These are phyloP conservation scores for Eciton burchellii DNA, from an alignment of 1,140 invertebrate genomes.

Conservation along the genomic window DNA sequence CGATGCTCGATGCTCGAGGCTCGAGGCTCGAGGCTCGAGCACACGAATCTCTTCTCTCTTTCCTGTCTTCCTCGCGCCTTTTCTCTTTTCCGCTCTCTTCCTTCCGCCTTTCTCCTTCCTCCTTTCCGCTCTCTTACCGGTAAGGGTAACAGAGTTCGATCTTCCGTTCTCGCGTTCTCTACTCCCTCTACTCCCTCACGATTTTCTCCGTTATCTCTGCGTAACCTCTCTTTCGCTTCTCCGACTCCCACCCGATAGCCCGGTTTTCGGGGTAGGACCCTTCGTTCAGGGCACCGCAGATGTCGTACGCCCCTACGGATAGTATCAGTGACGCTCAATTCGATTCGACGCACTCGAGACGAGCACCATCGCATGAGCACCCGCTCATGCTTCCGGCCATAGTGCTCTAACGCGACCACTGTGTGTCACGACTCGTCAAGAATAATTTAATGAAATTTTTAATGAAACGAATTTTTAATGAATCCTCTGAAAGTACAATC, in stretches of 20 bases:
- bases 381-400: no score
- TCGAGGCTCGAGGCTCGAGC: no score
- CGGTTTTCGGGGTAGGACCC: slow-evolving; percentile 66
- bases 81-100: no score
- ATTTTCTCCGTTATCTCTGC: slow-evolving; percentile 31
- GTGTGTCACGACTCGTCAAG: no score
- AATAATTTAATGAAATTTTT: neutral
- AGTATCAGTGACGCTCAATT: slow-evolving; percentile 59
- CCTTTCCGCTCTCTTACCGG: neutral
- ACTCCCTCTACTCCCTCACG: slow-evolving; percentile 2
- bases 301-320: slow-evolving; percentile 71
- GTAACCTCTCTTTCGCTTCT: neutral
- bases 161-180: slow-evolving; percentile 58
- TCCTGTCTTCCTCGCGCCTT: no score
- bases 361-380: no score
- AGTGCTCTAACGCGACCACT: no score
- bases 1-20: no score
- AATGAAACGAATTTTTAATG: neutral
- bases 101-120: neutral
- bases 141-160: slow-evolving; percentile 23
- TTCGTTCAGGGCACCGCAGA: slow-evolving; percentile 73
- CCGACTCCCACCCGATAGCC: slow-evolving; percentile 7
- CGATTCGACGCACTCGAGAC: slow-evolving; percentile 17
- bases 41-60: no score
- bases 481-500: no score